A percentile compares a stretch with the other conserved stretches of the same genome.
phyloP scores from a whole-genome alignment of 2,113 vertebrate species.

The Panurus biarmicus region DNA sequence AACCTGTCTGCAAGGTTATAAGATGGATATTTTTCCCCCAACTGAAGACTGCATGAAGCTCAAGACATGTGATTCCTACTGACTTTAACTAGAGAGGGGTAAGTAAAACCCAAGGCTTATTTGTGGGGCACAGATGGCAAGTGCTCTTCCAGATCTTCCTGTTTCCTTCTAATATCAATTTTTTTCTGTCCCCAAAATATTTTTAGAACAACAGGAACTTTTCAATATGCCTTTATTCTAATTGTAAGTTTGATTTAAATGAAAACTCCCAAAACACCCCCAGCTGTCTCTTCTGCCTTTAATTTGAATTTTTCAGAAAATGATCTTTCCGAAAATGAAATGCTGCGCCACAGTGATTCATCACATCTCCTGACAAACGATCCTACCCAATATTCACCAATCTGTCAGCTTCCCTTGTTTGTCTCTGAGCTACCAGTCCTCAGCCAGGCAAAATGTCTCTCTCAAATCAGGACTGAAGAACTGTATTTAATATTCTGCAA shows the following conservation, averaged over 20 bases:
- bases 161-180: neutral
- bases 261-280: neutral
- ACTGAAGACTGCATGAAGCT: neutral
- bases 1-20: neutral
- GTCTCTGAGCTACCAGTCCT: neutral
- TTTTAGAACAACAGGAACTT: neutral
- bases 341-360: neutral
- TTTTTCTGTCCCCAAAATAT: neutral
- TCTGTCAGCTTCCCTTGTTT: neutral
- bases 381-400: slow-evolving; percentile 5
- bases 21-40: neutral
- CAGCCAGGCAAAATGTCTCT: neutral
- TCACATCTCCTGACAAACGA: neutral
- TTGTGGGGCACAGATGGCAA: neutral
- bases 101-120: neutral
- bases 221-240: neutral
- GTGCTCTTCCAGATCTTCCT: neutral
- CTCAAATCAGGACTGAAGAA: neutral
- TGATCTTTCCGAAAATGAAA: slow-evolving; percentile 19
- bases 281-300: neutral
- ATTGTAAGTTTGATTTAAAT: slow-evolving; percentile 9
- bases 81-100: neutral
- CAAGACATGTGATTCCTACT: neutral
- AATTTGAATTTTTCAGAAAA: neutral
- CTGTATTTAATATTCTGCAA: neutral